Conservation (phyloP, 2,113 vertebrate genomes). For the Lipophrys pholis region DNA sequence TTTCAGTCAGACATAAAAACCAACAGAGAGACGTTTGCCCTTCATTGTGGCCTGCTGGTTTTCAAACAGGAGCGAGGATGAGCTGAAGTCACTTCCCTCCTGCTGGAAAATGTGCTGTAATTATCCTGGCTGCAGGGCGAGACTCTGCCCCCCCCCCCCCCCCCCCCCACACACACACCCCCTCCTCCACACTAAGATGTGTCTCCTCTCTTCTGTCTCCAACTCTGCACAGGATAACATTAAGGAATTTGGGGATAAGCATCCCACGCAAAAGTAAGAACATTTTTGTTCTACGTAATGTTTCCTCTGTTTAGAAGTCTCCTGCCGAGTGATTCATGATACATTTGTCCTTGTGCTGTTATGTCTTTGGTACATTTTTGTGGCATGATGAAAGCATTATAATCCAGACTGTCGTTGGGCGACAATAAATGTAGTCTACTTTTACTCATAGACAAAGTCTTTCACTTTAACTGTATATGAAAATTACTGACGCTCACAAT, state of each 20-base stretch:
- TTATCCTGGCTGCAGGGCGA: constrained; percentile 79
- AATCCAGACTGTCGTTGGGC: constrained; percentile 44
- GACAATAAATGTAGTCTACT: constrained; percentile 60
- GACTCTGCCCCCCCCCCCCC: constrained; percentile 69
- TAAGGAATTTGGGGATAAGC: constrained; percentile 95
- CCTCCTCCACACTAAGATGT: constrained; percentile 60
- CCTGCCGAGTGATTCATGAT: constrained; percentile 64
- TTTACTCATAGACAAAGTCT: constrained; percentile 39
- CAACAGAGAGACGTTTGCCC: constrained; percentile 65
- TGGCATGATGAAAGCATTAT: constrained; percentile 61
- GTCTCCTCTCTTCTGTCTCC: constrained; percentile 73
- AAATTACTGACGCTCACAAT: constrained; percentile 50
- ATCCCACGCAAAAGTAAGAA: constrained; percentile 93
- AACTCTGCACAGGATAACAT: constrained; percentile 90
- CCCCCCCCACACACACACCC: no score
- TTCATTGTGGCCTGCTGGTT: constrained; percentile 72
- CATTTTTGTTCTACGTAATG: constrained; percentile 69
- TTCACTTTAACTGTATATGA: constrained; percentile 30
- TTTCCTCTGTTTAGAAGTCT: constrained; percentile 73
- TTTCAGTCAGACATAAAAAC: constrained; percentile 56
- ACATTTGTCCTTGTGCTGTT: constrained; percentile 67
- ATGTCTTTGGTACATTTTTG: constrained; percentile 67
- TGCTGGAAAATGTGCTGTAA: constrained; percentile 84
- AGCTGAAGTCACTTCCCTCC: constrained; percentile 85
- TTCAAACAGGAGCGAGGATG: constrained; percentile 78